Base-by-base conservation (phyloP, 2,113 vertebrate species). In the Lagopus leucura region DNA sequence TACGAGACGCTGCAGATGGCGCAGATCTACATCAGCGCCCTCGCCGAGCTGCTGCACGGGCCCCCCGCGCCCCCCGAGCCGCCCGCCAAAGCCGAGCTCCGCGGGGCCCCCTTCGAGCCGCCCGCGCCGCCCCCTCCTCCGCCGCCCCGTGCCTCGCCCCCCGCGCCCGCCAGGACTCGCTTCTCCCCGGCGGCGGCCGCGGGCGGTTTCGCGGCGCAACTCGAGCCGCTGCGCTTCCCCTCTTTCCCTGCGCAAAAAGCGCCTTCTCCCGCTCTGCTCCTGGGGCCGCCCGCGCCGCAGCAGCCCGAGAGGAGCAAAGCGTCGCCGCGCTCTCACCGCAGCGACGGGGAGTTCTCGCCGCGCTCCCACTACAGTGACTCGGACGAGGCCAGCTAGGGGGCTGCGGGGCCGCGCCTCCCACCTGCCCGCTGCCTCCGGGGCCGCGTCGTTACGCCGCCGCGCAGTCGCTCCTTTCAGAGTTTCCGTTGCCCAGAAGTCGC, bases 1-100 rank as follows among this genome's bases (percentile, higher is more conserved):
- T 99, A 99, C 54, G 99, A 99, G 95, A 99, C 99, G n/a, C 95
- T 99, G 74, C 99, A 99, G 97, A 99, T 99, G 99, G 99, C 99
- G 21, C 99, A 99, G 96, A 99, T 99, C 96, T 99, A 99, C 98
- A 99, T 99, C 96, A 99, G 98, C 90, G 99, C 99, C 8, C 96
- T 99, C 91, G 98, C 99, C 6, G 99, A 99, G 60, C 98, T 99
- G 77, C 98, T 99, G 34, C 96, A 99, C 74, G 97, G 96, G 36
- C 90, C 98, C 95, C 30, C 91, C 90, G n/a, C 97, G 86, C 32
- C 95, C 80, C 12, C 93, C 63, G 82, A 96, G 47, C 91, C 47
- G 87, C 50, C 92, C 63, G 82, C 78, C 80, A 92, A 86, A 36
- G 85, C 67, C 30, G 97, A 97, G 43, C 92, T 93, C 64, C 91